Percentiles rank a stretch among this genome's conserved stretches.
phyloP scores from a whole-genome alignment of 2,113 vertebrate species.

The Anser cygnoides region DNA sequence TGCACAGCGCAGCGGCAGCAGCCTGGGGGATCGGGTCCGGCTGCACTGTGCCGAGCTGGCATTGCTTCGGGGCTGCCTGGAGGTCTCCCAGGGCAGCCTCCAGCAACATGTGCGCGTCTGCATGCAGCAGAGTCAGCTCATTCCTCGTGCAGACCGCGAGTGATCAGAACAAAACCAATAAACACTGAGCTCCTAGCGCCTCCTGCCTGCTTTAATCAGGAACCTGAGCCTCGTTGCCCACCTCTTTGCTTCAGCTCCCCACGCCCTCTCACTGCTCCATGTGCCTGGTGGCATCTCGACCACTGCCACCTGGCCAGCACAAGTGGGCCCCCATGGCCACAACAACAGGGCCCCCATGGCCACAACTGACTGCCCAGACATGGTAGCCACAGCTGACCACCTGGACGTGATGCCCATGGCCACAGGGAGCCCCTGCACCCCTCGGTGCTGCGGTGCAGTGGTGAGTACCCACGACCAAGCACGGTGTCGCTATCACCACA shows the following conservation, averaged over 20 bases:
- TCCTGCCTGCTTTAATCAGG: neutral
- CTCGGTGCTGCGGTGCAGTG: neutral
- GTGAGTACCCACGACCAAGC: accelerated
- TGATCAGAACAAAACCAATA: neutral
- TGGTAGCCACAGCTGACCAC: accelerated
- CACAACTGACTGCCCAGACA: neutral
- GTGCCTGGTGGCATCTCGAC: accelerated
- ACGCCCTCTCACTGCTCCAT: accelerated
- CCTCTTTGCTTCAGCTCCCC: neutral
- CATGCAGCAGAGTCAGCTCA: neutral
- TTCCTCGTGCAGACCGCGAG: neutral
- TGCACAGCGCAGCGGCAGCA: neutral
- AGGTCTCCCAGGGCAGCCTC: neutral
- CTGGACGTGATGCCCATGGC: accelerated
- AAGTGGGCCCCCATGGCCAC: neutral
- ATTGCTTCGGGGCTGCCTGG: neutral
- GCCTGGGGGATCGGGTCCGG: no score
- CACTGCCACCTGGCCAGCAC: accelerated
- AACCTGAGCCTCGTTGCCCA: accelerated
- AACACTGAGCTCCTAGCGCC: neutral
- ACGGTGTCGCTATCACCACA: neutral
- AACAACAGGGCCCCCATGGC: neutral
- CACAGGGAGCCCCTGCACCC: neutral
- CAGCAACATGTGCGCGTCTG: accelerated
- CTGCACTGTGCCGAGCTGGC: neutral